Evolutionary conservation across 2,888 invertebrate genomes (phyloP), one percentile per base, ranked within the genome.

Genomic region (Syrista parreyssii): DNA sequence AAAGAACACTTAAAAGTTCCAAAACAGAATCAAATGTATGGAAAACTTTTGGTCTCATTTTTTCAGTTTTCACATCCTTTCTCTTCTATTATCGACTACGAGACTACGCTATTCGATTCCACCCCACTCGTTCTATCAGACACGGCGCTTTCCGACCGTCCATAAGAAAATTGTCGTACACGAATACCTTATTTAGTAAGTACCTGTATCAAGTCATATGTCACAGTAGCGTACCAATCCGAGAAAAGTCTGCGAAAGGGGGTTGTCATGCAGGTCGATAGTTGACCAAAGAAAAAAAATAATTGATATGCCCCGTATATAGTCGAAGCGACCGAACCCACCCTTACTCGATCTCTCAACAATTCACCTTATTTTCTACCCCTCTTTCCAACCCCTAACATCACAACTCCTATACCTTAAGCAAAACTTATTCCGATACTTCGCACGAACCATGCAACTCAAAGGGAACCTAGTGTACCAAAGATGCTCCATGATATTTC

Each of bases 141-240:
- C 55, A 74, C 71, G 12, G 33, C 73, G 36, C 12, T 72, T 55
- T 68, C 55, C 32, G 32, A 77, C 23, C 68, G 80, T 76, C 84
- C 83, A 87, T 89, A 89, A 89, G 89, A 89, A 89, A 90, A 89
- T 89, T 90, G 80, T 87, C 80, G 76, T 40, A 79, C 80, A 79
- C 86, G 84, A 86, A 88, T 89, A 87, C 86, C 86, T 88, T 86
- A 89, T 89, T 86, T 81, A 79, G 78, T 81, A 82, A 85, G 81
- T 81, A 82, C 82, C 82, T 82, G 73, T 79, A 83, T 75, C 80
- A 79, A 83, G 80, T 78, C 79, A 79, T 79, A 79, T 78, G 74
- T 79, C 32, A 32, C 30, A 31, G 36, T 30, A 32, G 15, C 15
- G 15, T 36, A 31, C 15, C 30, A 33, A 23, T 34, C 30, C 23